Percentiles rank a stretch among this genome's conserved stretches.
phyloP scores from a whole-genome alignment of 2,888 invertebrate genomes.

The Tipula unca region DNA sequence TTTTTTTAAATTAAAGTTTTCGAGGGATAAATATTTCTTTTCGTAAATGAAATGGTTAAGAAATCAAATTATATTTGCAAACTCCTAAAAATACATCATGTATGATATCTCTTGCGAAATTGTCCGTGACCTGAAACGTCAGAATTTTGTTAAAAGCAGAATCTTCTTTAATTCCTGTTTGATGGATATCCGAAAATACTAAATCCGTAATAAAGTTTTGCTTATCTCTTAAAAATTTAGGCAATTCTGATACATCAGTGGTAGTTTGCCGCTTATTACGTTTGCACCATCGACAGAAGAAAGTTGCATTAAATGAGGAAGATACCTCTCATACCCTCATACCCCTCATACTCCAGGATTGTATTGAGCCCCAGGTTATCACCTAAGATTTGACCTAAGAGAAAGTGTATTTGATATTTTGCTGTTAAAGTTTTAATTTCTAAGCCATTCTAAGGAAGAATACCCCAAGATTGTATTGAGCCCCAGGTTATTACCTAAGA shows the following conservation, averaged over 20 bases:
- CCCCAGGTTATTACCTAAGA: neutral
- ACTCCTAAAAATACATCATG: neutral
- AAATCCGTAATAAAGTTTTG: neutral
- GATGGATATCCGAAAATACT: neutral
- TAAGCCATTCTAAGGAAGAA: too few relatives aligned
- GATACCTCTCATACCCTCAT: too few relatives aligned
- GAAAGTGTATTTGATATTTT: neutral
- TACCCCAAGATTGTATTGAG: too few relatives aligned
- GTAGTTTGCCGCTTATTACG: neutral
- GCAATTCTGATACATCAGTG: neutral
- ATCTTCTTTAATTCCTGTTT: neutral
- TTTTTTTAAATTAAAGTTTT: neutral
- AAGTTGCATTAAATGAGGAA: neutral
- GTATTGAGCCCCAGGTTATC: too few relatives aligned
- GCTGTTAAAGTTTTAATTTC: neutral
- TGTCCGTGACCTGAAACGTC: neutral
- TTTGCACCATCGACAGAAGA: neutral
- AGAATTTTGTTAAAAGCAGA: neutral
- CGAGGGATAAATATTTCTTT: neutral
- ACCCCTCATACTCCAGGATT: too few relatives aligned
- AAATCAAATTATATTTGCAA: neutral
- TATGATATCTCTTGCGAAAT: neutral
- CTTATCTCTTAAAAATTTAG: neutral
- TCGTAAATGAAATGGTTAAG: neutral
- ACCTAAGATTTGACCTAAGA: neutral